Percentiles rank a stretch among this genome's conserved stretches.
phyloP scores from a whole-genome alignment of 2,113 vertebrate species.

The Oenanthe oenanthe region DNA sequence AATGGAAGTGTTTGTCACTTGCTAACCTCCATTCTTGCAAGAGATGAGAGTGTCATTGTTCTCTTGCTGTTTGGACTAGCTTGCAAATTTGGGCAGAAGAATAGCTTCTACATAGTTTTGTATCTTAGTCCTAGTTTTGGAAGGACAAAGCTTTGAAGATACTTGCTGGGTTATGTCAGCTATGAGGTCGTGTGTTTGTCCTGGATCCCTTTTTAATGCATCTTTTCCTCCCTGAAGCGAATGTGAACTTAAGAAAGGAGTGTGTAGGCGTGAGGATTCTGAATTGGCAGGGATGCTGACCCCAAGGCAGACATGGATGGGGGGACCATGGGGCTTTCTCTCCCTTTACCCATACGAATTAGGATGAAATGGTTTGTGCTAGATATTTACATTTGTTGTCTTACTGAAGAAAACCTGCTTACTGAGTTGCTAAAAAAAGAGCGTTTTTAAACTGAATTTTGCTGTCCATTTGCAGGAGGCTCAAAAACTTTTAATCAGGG shows the following conservation, averaged over 20 bases:
- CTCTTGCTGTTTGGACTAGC: background rate
- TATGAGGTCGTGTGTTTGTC: background rate
- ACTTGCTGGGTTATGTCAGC: background rate
- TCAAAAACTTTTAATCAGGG: background rate
- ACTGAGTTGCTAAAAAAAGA: background rate
- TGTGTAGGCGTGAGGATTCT: background rate
- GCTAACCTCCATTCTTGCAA: background rate
- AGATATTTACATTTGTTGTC: background rate
- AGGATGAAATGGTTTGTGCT: background rate
- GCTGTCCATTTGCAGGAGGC: background rate
- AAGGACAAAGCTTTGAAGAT: background rate
- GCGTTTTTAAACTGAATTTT: background rate
- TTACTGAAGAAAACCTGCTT: background rate
- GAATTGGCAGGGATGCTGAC: background rate
- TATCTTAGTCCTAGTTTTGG: background rate
- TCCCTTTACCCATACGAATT: background rate
- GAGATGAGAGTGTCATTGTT: background rate
- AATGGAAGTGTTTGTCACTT: background rate
- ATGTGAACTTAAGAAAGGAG: background rate
- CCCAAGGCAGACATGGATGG: accelerated
- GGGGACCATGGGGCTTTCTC: accelerated
- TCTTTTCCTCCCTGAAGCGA: background rate
- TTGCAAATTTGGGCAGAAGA: background rate
- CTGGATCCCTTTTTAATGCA: background rate
- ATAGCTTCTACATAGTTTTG: background rate